A percentile compares a stretch with the other conserved stretches of the same genome.
phyloP scores from a whole-genome alignment of 2,113 vertebrate species.

The Oreotragus oreotragus region DNA sequence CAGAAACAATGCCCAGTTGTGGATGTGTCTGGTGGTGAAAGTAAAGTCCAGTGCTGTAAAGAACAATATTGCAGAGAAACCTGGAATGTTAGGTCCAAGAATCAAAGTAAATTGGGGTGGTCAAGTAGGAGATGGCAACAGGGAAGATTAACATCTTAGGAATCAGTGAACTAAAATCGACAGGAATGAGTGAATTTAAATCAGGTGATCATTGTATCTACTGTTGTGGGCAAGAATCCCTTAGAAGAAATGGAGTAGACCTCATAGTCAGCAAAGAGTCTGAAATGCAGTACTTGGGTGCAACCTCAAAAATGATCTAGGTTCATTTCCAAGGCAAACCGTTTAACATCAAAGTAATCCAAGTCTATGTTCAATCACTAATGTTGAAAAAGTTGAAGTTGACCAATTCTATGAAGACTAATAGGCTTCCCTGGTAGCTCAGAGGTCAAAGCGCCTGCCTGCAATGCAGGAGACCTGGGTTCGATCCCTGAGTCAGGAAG shows the following conservation, averaged over 20 bases:
- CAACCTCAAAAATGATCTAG: not conserved
- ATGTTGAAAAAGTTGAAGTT: not conserved
- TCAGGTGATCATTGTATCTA: not conserved
- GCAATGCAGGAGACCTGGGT: too few relatives aligned
- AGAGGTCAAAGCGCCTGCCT: too few relatives aligned
- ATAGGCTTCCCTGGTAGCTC: too few relatives aligned
- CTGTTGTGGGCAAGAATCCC: not conserved
- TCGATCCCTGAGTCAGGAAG: too few relatives aligned
- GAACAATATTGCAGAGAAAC: not conserved
- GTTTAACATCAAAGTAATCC: not conserved
- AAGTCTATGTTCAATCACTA: not conserved
- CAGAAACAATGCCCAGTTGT: not conserved
- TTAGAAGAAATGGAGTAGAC: not conserved
- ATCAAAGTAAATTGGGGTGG: not conserved
- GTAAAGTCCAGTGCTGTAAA: not conserved
- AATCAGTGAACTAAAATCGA: not conserved
- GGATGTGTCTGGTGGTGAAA: not conserved
- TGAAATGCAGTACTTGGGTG: not conserved
- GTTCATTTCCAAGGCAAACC: not conserved
- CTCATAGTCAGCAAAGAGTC: not conserved
- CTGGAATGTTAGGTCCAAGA: not conserved
- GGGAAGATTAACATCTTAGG: not conserved
- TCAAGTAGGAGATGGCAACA: not conserved
- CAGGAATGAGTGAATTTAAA: not conserved
- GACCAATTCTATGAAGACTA: not conserved